These are phyloP conservation scores for Margaritifera margaritifera DNA, from an alignment of 2,888 invertebrate species.

Conservation along the genomic window DNA sequence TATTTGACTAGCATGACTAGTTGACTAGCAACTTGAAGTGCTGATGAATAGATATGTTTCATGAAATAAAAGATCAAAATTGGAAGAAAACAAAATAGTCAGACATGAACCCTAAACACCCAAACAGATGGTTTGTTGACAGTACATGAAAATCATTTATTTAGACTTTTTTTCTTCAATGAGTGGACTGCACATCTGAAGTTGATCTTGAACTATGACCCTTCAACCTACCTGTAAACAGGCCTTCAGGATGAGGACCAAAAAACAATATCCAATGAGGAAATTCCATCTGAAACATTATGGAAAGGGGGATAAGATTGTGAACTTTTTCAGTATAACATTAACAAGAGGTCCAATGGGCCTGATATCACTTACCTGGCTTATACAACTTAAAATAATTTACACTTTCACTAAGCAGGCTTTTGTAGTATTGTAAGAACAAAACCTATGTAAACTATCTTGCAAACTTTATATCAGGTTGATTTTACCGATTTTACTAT, in stretches of 20 bases:
- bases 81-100: slow-evolving; percentile 1
- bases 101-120: not conserved
- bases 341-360: too few relatives aligned
- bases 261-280: slow-evolving; percentile 90
- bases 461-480: too few relatives aligned
- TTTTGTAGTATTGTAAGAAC: too few relatives aligned
- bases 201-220: not conserved
- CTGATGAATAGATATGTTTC: too few relatives aligned
- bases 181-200: not conserved
- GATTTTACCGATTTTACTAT: too few relatives aligned
- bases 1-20: too few relatives aligned
- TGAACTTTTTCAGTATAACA: not conserved
- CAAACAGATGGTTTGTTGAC: not conserved
- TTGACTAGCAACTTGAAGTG: too few relatives aligned
- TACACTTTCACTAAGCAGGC: too few relatives aligned
- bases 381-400: too few relatives aligned
- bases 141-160: not conserved
- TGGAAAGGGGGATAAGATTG: slow-evolving; percentile 2
- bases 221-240: slow-evolving; percentile 77
- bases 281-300: slow-evolving; percentile 83
- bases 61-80: too few relatives aligned
- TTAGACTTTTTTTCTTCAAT: not conserved
- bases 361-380: too few relatives aligned
- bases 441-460: too few relatives aligned
- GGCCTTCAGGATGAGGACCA: slow-evolving; percentile 90